Evolutionary conservation across 2,113 vertebrate species (phyloP).

Genomic region (Pomatostomus ruficeps): DNA sequence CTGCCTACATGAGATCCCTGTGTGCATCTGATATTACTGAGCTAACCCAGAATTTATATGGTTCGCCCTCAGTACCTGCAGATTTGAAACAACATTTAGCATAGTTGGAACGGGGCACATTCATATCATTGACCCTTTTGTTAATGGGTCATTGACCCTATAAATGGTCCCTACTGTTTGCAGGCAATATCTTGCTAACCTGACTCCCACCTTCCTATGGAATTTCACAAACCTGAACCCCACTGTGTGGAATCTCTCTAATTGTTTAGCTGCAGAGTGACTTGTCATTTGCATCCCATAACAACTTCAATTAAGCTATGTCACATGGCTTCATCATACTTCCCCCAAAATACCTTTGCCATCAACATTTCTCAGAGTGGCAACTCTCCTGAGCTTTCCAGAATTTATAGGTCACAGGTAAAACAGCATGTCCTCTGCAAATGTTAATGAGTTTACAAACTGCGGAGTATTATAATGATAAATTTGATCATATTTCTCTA

Average conservation of each 20-base stretch:
- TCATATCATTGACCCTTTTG: neutral
- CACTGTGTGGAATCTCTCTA: neutral
- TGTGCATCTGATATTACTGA: neutral
- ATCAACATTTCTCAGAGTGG: neutral
- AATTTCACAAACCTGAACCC: neutral
- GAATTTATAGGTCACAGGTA: constrained; percentile 49
- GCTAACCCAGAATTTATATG: neutral
- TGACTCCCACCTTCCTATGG: neutral
- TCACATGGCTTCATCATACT: neutral
- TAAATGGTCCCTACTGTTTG: neutral
- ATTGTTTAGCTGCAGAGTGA: neutral
- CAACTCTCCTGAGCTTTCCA: constrained; percentile 18
- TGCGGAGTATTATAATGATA: constrained; percentile 35
- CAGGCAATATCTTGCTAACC: neutral
- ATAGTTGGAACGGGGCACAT: neutral
- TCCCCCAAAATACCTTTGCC: neutral
- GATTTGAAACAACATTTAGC: neutral
- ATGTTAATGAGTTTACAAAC: constrained; percentile 62
- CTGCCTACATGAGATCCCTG: neutral
- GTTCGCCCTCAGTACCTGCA: neutral
- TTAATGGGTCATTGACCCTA: neutral
- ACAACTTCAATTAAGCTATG: neutral
- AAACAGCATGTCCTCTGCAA: constrained; percentile 28
- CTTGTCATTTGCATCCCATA: neutral
- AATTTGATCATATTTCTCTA: constrained; percentile 27